Evolutionary conservation across 2,113 vertebrate species (phyloP), one percentile per base, ranked within the genome.

Genomic region (Nesogale talazaci): DNA sequence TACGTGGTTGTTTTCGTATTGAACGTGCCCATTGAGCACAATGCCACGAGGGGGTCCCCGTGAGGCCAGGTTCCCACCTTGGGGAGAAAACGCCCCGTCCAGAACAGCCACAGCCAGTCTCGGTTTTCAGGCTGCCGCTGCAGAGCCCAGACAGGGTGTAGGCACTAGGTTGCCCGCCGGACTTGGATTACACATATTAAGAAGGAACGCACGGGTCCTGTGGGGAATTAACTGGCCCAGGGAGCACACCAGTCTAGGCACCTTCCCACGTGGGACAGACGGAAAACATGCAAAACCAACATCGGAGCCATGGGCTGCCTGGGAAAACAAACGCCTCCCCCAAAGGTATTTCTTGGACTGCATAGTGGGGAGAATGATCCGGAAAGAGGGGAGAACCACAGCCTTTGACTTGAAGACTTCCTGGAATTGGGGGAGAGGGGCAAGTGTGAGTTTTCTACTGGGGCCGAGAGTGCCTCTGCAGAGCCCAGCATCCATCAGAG

Each of bases 271-370:
- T 17, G 34, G 40, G 91, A 83, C 75, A n/a, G 90, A 91, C 7
- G 1, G 86, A 92, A 93, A 95, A 87, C 59, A 61, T 57, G 79
- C 92, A 34, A 83, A 94, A 83, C 57, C 76, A 93, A 94, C 87
- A 94, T 23, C 40, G 15, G 89, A 91, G 88, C 90, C 85, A 82
- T 38, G 69, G 42, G 57, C 78, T 27, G 61, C 86, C 4, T 90
- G 25, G 86, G 85, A 93, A 92, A 89, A 93, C 61, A 89, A 89
- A 94, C 67, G 84, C 16, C 22, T 61, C 25, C 25, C 15, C 70
- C 34, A 78, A 93, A 93, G 83, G 69, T 85, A 56, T 75, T 91
- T 94, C 89, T 90, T 75, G 90, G 70, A 31, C 8, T 75, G 79
- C 79, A 86, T 29, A 79, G 36, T 67, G 84, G 61, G 72, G 93